A percentile compares a stretch with the other conserved stretches of the same genome.
phyloP scores from a whole-genome alignment of 2,888 invertebrate genomes.

The Microplitis deprimator region DNA sequence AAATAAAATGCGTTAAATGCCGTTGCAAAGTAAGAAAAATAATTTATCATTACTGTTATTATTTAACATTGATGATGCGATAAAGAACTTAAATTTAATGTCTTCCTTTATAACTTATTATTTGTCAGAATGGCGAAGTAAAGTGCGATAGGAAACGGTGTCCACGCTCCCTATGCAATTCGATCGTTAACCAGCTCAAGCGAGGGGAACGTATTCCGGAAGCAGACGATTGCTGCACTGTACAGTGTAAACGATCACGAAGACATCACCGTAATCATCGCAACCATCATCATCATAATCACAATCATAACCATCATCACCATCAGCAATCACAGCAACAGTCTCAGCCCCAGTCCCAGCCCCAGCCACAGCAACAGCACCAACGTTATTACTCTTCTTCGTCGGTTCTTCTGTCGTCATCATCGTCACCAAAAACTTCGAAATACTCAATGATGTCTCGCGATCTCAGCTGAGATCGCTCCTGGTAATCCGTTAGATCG shows the following conservation, averaged over 20 bases:
- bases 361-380: slow-evolving; percentile 31
- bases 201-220: slow-evolving; percentile 65
- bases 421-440: slow-evolving; percentile 45
- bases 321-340: slow-evolving; percentile 63
- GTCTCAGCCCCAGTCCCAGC: slow-evolving; percentile 72
- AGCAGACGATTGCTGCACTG: slow-evolving; percentile 76
- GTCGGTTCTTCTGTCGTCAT: slow-evolving; percentile 64
- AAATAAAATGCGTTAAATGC: slow-evolving; percentile 91
- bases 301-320: slow-evolving; percentile 30
- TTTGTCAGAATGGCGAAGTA: slow-evolving; percentile 82
- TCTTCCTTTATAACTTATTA: slow-evolving; percentile 37
- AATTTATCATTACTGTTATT: slow-evolving; percentile 9
- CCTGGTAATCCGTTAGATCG: slow-evolving; percentile 6
- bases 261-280: slow-evolving; percentile 74
- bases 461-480: slow-evolving; percentile 60
- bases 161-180: slow-evolving; percentile 80
- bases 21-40: slow-evolving; percentile 84
- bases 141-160: slow-evolving; percentile 88
- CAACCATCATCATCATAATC: slow-evolving; percentile 44
- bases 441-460: slow-evolving; percentile 60
- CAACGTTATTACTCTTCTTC: slow-evolving; percentile 64
- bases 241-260: slow-evolving; percentile 72
- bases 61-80: neutral
- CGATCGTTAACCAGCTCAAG: slow-evolving; percentile 70
- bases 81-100: slow-evolving; percentile 2